A percentile compares a stretch with the other conserved stretches of the same genome.
phyloP scores from a whole-genome alignment of 2,888 invertebrate species.

The Masnerella sp. region DNA sequence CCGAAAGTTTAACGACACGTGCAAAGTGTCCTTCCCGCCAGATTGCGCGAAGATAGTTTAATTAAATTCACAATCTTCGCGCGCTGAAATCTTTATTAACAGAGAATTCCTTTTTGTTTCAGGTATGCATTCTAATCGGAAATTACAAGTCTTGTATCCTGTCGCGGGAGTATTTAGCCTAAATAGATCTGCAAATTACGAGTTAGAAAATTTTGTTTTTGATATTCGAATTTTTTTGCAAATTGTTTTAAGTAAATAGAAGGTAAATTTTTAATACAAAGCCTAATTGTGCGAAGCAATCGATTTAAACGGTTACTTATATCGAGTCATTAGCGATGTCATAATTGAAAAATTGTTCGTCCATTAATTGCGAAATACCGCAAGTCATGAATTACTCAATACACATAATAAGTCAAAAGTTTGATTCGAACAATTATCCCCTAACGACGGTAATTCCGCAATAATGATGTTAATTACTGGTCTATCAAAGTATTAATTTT shows the following conservation, averaged over 20 bases:
- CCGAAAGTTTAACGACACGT: neutral
- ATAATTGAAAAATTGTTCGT: neutral
- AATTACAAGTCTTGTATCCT: neutral
- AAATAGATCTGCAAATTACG: neutral
- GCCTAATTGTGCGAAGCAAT: neutral
- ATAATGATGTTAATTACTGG: neutral
- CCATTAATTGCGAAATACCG: slow-evolving; percentile 2
- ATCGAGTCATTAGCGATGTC: slow-evolving; percentile 1
- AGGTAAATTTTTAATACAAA: too few species aligned
- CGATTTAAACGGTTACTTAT: slow-evolving; percentile 12
- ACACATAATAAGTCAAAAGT: neutral
- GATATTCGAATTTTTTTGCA: neutral
- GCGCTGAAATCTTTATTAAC: neutral
- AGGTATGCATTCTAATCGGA: slow-evolving; percentile 5
- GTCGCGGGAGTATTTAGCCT: neutral
- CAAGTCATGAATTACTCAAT: slow-evolving; percentile 12
- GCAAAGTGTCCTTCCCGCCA: neutral
- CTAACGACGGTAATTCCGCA: neutral
- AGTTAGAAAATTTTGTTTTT: too few species aligned
- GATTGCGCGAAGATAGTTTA: slow-evolving; percentile 4
- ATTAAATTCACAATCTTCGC: neutral
- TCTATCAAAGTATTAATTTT: neutral
- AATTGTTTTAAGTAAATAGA: neutral
- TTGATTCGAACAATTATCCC: neutral
- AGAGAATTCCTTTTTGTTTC: slow-evolving; percentile 12